Conservation (phyloP, 2,888 invertebrate genomes). For the Aricia artaxerxes region DNA sequence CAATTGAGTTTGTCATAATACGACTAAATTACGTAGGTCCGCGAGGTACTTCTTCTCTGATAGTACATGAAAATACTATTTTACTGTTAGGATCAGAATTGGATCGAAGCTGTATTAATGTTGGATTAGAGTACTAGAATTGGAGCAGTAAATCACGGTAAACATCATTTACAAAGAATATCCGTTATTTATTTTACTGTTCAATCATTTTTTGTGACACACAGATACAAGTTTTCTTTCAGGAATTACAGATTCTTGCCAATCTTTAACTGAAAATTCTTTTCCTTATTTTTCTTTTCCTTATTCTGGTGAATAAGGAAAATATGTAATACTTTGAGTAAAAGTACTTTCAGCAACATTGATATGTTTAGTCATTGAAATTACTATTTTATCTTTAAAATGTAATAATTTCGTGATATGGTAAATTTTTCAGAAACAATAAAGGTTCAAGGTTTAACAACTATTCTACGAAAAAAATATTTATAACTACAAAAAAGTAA, state of each 20-base stretch:
- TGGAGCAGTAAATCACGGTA: constrained; percentile 40
- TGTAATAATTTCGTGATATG: no score
- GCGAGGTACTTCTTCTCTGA: no score
- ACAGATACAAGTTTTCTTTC: not conserved
- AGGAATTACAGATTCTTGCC: not conserved
- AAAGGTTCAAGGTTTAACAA: not conserved
- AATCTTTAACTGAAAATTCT: not conserved
- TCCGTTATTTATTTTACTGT: constrained; percentile 3
- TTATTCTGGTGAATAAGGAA: no score
- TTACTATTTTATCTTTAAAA: no score
- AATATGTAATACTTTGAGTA: no score
- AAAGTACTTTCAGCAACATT: no score
- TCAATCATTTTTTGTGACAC: constrained; percentile 9
- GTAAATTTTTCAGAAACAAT: no score
- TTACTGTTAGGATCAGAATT: no score
- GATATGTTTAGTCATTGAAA: no score
- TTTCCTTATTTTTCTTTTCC: not conserved
- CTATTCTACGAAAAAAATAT: not conserved
- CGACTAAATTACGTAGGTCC: no score
- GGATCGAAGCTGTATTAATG: not conserved
- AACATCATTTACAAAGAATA: constrained; percentile 23
- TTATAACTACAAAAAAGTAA: not conserved
- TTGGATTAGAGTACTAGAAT: not conserved
- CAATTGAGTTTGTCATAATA: no score
- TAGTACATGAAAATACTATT: no score